Conservation (phyloP, 2,888 invertebrate genomes). For the Drosophila melanosoma region DNA sequence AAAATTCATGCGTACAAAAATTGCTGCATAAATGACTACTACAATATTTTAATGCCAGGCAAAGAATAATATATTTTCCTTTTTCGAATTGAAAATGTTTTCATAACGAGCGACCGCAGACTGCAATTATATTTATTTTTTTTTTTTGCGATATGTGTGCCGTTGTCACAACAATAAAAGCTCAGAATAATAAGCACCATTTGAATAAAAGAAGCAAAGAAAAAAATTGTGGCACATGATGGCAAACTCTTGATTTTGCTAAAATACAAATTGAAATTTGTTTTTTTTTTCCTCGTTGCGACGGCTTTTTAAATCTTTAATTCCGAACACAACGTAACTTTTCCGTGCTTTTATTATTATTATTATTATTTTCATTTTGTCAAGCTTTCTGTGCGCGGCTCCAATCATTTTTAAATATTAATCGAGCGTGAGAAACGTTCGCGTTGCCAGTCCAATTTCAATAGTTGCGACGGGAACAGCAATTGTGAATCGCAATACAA, state of each 20-base stretch:
- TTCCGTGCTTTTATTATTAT: conserved; percentile 13
- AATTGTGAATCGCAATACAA: conserved; percentile 13
- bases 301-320: conserved; percentile 40
- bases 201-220: conserved; percentile 22
- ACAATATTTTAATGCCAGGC: neutral
- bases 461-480: conserved; percentile 3
- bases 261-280: conserved; percentile 24
- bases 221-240: conserved; percentile 41
- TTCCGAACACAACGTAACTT: conserved; percentile 25
- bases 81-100: conserved; percentile 30
- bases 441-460: conserved; percentile 38
- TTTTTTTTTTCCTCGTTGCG: conserved; percentile 11
- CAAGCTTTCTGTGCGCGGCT: conserved; percentile 35
- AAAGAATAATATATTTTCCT: conserved; percentile 5
- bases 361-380: conserved; percentile 22
- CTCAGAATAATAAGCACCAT: conserved; percentile 31
- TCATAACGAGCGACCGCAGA: conserved; percentile 44
- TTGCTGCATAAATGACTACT: neutral
- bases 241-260: conserved; percentile 32
- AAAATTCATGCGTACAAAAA: no score
- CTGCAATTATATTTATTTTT: conserved; percentile 41
- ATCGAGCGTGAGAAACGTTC: conserved; percentile 63
- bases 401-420: conserved; percentile 65
- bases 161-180: conserved; percentile 49
- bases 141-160: conserved; percentile 28